Conservation (phyloP, 2,113 vertebrate species). For the Pipra filicauda region DNA sequence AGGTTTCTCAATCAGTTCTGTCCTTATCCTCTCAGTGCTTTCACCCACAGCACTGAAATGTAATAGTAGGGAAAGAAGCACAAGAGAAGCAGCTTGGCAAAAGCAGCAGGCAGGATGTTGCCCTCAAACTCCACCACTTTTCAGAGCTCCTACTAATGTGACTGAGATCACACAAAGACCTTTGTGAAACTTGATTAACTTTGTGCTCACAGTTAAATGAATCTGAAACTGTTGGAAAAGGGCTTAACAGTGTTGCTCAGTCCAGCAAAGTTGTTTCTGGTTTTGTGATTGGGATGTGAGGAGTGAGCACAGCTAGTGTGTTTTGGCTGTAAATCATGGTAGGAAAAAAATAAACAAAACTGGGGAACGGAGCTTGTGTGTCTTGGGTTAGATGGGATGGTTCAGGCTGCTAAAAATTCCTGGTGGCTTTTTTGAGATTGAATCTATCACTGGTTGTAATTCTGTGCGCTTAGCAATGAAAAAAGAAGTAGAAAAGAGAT, state of each 20-base stretch:
- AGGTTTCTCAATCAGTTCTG: neutral
- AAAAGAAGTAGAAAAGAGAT: constrained; percentile 55
- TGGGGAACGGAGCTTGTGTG: neutral
- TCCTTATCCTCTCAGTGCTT: neutral
- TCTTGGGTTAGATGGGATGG: constrained; percentile 47
- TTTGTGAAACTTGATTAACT: constrained; percentile 17
- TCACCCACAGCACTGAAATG: neutral
- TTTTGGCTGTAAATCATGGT: constrained; percentile 44
- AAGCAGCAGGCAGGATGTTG: neutral
- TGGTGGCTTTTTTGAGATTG: constrained; percentile 73
- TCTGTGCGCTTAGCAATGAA: constrained; percentile 53
- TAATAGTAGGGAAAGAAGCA: neutral
- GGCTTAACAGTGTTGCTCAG: neutral
- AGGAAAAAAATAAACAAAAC: constrained; percentile 29
- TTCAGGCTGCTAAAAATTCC: constrained; percentile 61
- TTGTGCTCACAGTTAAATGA: neutral
- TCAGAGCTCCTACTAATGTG: neutral
- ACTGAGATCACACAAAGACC: neutral
- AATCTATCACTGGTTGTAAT: constrained; percentile 64
- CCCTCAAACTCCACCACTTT: neutral
- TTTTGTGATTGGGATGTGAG: constrained; percentile 36
- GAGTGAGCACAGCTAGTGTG: constrained; percentile 18
- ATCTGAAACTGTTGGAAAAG: neutral
- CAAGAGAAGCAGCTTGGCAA: neutral
- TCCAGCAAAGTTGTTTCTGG: neutral